These are phyloP conservation scores for Gari tellinella DNA, from an alignment of 2,888 invertebrate genomes.

Conservation along the genomic window DNA sequence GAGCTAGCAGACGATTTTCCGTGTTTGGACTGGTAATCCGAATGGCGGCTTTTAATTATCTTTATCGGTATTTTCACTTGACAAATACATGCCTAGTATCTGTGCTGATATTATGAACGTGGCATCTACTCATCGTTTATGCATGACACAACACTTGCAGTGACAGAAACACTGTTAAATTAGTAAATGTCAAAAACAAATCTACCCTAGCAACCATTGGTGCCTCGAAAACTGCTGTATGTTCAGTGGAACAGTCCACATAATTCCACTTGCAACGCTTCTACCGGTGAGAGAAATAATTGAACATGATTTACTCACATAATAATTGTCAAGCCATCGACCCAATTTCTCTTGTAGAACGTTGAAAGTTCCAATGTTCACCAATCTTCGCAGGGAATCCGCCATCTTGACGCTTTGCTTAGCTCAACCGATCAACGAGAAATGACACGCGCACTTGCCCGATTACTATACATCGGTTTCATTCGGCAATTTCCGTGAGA, in stretches of 20 bases:
- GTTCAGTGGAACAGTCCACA: neutral
- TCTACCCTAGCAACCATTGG: slow-evolving; percentile 58
- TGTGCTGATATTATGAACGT: no score
- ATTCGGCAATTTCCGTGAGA: no score
- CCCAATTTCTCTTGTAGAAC: slow-evolving; percentile 83
- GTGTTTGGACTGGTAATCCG: slow-evolving; percentile 49
- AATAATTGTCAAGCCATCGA: slow-evolving; percentile 82
- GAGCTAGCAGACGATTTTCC: slow-evolving; percentile 55
- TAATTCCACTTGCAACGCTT: neutral
- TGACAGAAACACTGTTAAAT: no score
- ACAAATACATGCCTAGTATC: no score
- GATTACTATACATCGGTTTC: no score
- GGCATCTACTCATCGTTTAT: no score
- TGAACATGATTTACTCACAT: slow-evolving; percentile 74
- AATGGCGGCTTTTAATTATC: slow-evolving; percentile 44
- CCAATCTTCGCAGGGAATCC: slow-evolving; percentile 82
- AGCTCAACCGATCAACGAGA: slow-evolving; percentile 25
- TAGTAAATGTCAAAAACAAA: neutral
- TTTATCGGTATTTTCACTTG: no score
- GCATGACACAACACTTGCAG: no score
- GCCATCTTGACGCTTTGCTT: slow-evolving; percentile 81
- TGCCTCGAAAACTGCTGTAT: slow-evolving; percentile 28
- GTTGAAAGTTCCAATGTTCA: slow-evolving; percentile 82
- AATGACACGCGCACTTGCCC: slow-evolving; percentile 49
- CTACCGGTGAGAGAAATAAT: neutral